These are phyloP conservation scores for Pitta sordida DNA, from an alignment of 2,113 vertebrate genomes.

Conservation along the genomic window DNA sequence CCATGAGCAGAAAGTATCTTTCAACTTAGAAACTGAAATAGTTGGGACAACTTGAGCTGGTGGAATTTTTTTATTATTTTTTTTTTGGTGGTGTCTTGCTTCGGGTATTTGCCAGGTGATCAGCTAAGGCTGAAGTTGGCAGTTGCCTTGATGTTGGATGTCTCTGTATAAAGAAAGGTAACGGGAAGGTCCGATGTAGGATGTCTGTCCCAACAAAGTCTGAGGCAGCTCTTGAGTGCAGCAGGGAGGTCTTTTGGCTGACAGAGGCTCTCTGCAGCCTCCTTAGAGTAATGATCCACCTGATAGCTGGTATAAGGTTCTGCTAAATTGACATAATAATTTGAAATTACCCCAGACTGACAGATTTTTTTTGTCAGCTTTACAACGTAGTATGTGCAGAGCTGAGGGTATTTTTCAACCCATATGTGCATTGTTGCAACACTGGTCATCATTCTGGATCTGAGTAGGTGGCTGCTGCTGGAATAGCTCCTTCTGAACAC, in stretches of 20 bases:
- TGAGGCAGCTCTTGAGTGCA: background rate
- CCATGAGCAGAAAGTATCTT: background rate
- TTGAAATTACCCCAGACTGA: background rate
- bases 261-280: background rate
- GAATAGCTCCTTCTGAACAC: background rate
- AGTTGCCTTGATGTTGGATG: background rate
- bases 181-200: background rate
- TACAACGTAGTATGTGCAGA: background rate
- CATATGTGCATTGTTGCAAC: rapidly evolving
- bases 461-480: background rate
- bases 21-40: background rate
- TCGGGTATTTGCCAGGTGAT: background rate
- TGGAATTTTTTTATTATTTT: background rate
- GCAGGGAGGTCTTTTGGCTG: background rate
- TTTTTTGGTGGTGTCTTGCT: background rate
- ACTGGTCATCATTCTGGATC: background rate
- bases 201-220: background rate
- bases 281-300: background rate
- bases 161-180: background rate
- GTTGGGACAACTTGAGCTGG: background rate
- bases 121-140: background rate
- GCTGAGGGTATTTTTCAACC: background rate
- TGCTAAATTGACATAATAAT: background rate
- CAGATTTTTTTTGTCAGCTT: background rate
- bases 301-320: background rate